A percentile compares a stretch with the other conserved stretches of the same genome.
Conservation (phyloP, 30 jellyfish, hydroid and myxozoan genomes). For the Nemopilema nomurai region DNA sequence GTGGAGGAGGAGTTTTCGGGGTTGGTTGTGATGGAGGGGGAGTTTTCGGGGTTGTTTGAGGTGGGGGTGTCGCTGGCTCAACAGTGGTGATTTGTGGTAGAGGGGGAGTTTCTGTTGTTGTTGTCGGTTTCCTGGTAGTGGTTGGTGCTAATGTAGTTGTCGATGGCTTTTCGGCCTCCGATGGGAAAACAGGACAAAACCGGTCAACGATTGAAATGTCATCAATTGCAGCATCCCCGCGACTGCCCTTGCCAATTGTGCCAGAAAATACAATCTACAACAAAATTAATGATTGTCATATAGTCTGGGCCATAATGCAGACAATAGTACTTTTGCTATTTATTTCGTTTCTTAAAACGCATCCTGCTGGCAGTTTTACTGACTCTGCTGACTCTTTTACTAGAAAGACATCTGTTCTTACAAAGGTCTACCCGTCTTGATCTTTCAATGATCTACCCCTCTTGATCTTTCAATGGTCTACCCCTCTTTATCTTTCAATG, state of each 20-base stretch:
- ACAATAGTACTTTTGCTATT: too few relatives aligned
- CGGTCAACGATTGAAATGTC: slow-evolving; percentile 26
- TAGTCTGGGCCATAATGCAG: too few relatives aligned
- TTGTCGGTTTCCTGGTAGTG: background rate
- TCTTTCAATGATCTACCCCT: too few relatives aligned
- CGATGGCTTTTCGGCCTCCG: slow-evolving; percentile 4
- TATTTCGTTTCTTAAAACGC: too few relatives aligned
- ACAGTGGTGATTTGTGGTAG: background rate
- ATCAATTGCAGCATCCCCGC: slow-evolving; percentile 78
- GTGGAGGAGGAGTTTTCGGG: background rate
- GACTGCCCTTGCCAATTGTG: slow-evolving; percentile 36
- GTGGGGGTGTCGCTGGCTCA: background rate
- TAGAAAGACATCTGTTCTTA: too few relatives aligned
- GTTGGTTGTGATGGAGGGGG: background rate
- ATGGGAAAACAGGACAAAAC: slow-evolving; percentile 36
- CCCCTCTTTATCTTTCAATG: too few relatives aligned
- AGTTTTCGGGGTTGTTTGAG: background rate
- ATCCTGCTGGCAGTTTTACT: too few relatives aligned
- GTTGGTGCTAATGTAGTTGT: background rate
- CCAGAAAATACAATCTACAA: slow-evolving; percentile 64
- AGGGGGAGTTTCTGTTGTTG: background rate
- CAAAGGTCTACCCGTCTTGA: too few relatives aligned
- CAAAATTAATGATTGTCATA: too few relatives aligned
- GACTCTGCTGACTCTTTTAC: too few relatives aligned
- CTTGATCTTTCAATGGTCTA: too few relatives aligned